Evolutionary conservation across 2,797 vertebrate species (phyloP), one percentile per base, ranked within the genome.

Genomic region (Phrynocephalus guinanensis): DNA sequence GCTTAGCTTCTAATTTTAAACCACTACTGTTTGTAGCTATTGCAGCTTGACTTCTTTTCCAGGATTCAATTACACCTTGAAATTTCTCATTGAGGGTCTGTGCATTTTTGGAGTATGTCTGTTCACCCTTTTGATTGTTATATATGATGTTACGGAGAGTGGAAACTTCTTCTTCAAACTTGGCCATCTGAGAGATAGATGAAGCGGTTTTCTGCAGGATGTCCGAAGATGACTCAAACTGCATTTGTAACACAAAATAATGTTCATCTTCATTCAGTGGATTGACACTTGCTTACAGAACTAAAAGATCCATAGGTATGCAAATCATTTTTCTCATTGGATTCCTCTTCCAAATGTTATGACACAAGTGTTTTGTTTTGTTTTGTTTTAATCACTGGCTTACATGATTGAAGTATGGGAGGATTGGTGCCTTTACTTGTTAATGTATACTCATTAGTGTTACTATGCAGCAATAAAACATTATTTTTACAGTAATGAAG

Each of bases 191-290:
- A 94, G 98, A 96, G 90, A 95, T 71, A 63, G 97, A 93, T 87
- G 97, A 96, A 73, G 96, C 96, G 83, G 96, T 96, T 92, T 97
- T 97, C 94, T 24, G 97, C 56, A 98, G 97, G 94, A 96, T 94
- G 24, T 95, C 97, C 92, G 98, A 97, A 56, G 98, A 98, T 90
- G 97, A 96, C 79, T 97, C 97, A 93, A 99, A 98, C 99, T 99
- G 98, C 95, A 97, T 97, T 98, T 97, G 84, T 96, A 98, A 99
- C 97, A 99, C 95, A 99, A 98, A 97, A 98, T 96, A 99, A 95
- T 50, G 91, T 90, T 94, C 89, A 91, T 88, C 87, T 94, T 94
- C 94, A 93, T 94, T 96, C 93, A 93, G 92, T 75, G 38, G 38
- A 91, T 85, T 86, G 75, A 90, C 7, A 91, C 10, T 88, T 70